Base-by-base conservation (phyloP, 2,113 vertebrate genomes). In the Calidris pygmaea region DNA sequence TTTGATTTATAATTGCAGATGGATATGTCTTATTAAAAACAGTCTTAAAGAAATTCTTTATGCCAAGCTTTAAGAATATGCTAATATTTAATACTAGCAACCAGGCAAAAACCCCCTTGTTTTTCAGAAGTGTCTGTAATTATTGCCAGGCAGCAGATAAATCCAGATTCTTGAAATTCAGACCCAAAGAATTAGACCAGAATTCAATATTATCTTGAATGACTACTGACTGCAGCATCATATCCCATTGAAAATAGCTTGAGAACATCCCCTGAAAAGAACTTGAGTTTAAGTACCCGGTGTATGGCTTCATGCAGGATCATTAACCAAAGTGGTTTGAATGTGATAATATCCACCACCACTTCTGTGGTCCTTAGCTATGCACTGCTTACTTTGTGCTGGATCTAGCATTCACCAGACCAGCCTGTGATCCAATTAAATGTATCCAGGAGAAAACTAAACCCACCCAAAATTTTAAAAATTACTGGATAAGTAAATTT, bases 1-100 rank as follows among this genome's bases (percentile, higher is more conserved):
- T 95, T 82, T 87, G 68, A 91, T 85, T 93, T 90, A 65, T 75
- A 90, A 91, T 82, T 85, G 58, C 34, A 89, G 45, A 45, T 70
- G 37, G 66, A 56, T 86, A 87, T 58, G 52, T 87, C 76, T 78
- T 66, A 79, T 62, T 81, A 84, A 95, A 83, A 90, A 50, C 10
- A 80, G 10, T 56, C 59, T 85, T 83, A 77, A 60, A 63, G 14
- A 59, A 72, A 88, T 80, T 74, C 5, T 77, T 85, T 65, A 43
- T 75, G 60, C 35, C 60, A 86, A 50, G 15, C 41, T 58, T 78
- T 72, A 93, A 85, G 39, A 90, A 65, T 63, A 92, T 22, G 18
- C n/a, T 79, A 65, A 47, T 67, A 81, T 41, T 76, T 76, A 77
- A 27, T 62, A 30, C 14, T 72, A 82, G 17, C 56, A 87, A 18